These are phyloP conservation scores for Sarcophaga subvicina DNA, from an alignment of 2,888 invertebrate species.

Conservation along the genomic window DNA sequence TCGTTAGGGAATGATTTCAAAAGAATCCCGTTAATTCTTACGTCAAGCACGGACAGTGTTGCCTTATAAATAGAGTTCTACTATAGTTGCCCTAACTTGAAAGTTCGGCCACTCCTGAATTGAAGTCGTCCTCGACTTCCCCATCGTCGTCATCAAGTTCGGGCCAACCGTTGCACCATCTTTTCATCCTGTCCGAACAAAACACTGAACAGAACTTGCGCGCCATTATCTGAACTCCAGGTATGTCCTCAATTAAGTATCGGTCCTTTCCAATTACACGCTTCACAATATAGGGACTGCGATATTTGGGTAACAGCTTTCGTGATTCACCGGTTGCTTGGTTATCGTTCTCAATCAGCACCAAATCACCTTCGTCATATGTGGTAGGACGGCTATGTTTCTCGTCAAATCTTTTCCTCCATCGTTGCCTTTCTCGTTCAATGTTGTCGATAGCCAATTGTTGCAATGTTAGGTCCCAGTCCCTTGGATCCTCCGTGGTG, in stretches of 20 bases:
- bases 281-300: constrained; percentile 1
- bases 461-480: constrained; percentile 5
- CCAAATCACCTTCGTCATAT: constrained; percentile 45
- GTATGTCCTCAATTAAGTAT: constrained; percentile 62
- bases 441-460: constrained; percentile 29
- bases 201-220: constrained; percentile 53
- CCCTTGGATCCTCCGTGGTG: constrained; percentile 11
- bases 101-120: too few species aligned
- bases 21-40: too few species aligned
- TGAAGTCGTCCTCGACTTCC: too few species aligned
- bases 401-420: too few species aligned
- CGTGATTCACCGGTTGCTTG: constrained; percentile 65
- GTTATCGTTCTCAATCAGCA: constrained; percentile 56
- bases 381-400: constrained; percentile 3
- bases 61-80: too few species aligned
- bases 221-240: neutral
- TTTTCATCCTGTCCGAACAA: constrained; percentile 63
- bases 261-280: constrained; percentile 62
- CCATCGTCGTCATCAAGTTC: neutral
- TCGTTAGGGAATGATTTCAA: too few species aligned
- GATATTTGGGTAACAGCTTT: constrained; percentile 58
- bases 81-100: too few species aligned
- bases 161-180: constrained; percentile 44
- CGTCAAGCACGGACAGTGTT: too few species aligned
- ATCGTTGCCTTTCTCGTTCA: constrained; percentile 27